Conservation (phyloP, 2,888 invertebrate species). For the Syrista parreyssii region DNA sequence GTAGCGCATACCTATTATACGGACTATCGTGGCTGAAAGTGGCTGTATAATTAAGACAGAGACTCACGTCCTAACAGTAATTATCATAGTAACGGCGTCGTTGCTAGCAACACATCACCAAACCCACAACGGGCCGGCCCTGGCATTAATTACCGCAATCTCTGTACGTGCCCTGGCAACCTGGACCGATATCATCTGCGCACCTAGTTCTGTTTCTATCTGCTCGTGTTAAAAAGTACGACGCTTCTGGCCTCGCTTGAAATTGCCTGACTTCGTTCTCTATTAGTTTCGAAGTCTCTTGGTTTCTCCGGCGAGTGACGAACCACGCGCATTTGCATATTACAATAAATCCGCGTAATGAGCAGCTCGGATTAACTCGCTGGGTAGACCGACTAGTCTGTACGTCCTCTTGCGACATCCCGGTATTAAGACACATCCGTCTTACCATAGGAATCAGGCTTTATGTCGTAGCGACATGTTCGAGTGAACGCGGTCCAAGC, state of each 20-base stretch:
- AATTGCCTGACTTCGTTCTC: background rate
- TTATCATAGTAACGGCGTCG: conserved; percentile 55
- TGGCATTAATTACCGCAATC: conserved; percentile 61
- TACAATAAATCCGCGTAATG: conserved; percentile 24
- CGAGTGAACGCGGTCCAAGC: conserved; percentile 25
- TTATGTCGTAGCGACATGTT: conserved; percentile 19
- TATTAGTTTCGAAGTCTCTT: background rate
- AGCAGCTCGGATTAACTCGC: conserved; percentile 14
- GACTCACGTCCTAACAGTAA: conserved; percentile 51
- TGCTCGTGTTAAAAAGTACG: conserved; percentile 3
- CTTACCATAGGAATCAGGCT: conserved; percentile 4
- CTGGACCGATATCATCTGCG: conserved; percentile 11
- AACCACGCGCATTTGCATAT: conserved; percentile 21
- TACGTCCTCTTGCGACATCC: conserved; percentile 7
- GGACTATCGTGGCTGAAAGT: background rate
- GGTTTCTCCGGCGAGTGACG: conserved; percentile 11
- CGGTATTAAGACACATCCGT: background rate
- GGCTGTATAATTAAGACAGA: conserved; percentile 48
- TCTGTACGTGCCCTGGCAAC: conserved; percentile 52
- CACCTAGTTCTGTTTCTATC: background rate
- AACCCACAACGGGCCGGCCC: conserved; percentile 38
- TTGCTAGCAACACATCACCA: conserved; percentile 49
- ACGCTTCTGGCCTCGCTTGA: background rate
- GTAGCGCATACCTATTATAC: background rate
- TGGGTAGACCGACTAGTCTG: background rate